Percentiles rank a stretch among this genome's conserved stretches.
phyloP scores from a whole-genome alignment of 92 coral and sea anemone species.

The Porites rus region DNA sequence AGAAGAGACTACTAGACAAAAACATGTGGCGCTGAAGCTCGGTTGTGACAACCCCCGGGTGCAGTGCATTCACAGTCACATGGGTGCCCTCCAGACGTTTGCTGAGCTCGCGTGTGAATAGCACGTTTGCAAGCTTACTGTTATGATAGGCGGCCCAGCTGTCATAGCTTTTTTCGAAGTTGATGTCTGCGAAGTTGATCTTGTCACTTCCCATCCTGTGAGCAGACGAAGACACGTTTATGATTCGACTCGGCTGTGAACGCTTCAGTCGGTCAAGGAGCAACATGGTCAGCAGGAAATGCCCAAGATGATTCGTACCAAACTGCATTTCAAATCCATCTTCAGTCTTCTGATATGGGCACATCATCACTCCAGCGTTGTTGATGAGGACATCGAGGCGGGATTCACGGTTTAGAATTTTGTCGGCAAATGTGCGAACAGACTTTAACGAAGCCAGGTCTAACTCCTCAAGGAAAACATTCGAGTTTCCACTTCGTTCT shows the following conservation, averaged over 20 bases:
- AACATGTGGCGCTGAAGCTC: conserved; percentile 65
- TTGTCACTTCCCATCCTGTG: conserved; percentile 43
- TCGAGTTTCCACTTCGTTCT: conserved; percentile 61
- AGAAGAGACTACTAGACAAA: conserved; percentile 26
- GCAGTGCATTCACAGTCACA: conserved; percentile 78
- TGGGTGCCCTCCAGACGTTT: conserved; percentile 82
- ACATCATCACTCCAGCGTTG: conserved; percentile 89
- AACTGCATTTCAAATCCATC: conserved; percentile 93
- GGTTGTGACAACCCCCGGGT: conserved; percentile 78
- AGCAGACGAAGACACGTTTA: conserved; percentile 74
- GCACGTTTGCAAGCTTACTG: conserved; percentile 88
- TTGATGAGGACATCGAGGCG: conserved; percentile 84
- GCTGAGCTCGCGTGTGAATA: conserved; percentile 86
- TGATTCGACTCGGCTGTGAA: conserved; percentile 80
- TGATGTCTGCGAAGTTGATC: conserved; percentile 75
- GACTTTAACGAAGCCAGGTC: conserved; percentile 90
- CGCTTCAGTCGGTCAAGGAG: conserved; percentile 76
- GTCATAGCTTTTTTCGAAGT: conserved; percentile 68
- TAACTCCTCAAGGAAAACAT: conserved; percentile 71
- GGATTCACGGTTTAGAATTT: conserved; percentile 74
- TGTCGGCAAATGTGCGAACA: conserved; percentile 80
- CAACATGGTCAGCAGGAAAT: conserved; percentile 86
- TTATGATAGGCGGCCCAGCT: conserved; percentile 67
- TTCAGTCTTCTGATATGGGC: conserved; percentile 68
- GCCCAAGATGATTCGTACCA: conserved; percentile 92